phyloP scores from a whole-genome alignment of 2,113 vertebrate species.

The Sturnus vulgaris region DNA sequence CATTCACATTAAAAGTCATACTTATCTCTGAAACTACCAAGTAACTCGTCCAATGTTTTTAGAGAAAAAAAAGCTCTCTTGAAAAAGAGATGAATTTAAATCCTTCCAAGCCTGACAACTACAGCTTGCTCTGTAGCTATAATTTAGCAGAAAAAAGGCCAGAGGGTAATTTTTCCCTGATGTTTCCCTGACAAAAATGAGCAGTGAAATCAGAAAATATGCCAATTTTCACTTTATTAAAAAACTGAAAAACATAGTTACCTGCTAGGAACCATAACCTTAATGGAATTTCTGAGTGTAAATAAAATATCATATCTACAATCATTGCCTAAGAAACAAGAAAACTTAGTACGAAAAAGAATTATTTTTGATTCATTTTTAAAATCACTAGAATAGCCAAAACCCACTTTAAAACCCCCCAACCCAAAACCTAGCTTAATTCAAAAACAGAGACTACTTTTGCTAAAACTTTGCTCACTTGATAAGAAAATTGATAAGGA shows the following conservation, averaged over 20 bases:
- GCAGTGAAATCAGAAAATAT: constrained; percentile 16
- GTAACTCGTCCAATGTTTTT: background rate
- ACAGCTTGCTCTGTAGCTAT: background rate
- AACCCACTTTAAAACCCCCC: background rate
- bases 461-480: background rate
- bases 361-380: background rate
- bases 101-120: background rate
- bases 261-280: background rate
- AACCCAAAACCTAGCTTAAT: background rate
- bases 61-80: background rate
- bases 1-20: background rate
- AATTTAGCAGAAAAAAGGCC: background rate
- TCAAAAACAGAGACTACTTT: background rate
- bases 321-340: background rate
- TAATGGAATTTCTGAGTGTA: constrained; percentile 18
- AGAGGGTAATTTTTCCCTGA: constrained; percentile 39
- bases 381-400: background rate
- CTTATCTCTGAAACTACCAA: background rate
- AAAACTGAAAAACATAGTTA: background rate
- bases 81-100: background rate
- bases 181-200: constrained; percentile 47
- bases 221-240: constrained; percentile 18
- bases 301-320: background rate
- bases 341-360: background rate
- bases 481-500: background rate